Evolutionary conservation across 2,888 invertebrate genomes (phyloP).

Genomic region (Polymixis flavicincta): DNA sequence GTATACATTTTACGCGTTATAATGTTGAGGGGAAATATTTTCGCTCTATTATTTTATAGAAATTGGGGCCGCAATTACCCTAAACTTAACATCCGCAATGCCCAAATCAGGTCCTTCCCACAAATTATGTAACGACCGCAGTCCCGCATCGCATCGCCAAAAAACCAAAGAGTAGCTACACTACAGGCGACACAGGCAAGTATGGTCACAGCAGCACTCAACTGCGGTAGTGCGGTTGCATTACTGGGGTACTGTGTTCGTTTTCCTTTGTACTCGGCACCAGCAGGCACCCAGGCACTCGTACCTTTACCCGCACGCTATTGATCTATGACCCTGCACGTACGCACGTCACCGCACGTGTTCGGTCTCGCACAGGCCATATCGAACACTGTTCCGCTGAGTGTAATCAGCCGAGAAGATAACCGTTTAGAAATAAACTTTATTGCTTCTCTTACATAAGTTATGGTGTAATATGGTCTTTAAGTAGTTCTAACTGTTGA

Average conservation of each 20-base stretch:
- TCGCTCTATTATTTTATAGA: constrained; percentile 2
- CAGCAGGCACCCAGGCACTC: constrained; percentile 18
- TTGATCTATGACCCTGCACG: constrained; percentile 59
- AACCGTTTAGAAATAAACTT: constrained; percentile 41
- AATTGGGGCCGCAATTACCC: constrained; percentile 21
- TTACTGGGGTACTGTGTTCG: constrained; percentile 5
- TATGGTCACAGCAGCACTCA: constrained; percentile 20
- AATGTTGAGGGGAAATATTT: neutral
- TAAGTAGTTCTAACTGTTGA: constrained; percentile 16
- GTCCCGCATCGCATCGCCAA: constrained; percentile 43
- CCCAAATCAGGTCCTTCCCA: constrained; percentile 34
- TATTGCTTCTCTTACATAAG: constrained; percentile 38
- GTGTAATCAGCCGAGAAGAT: constrained; percentile 57
- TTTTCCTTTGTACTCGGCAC: constrained; percentile 30
- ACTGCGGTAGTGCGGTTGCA: constrained; percentile 28
- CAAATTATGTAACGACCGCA: constrained; percentile 52
- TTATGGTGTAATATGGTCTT: constrained; percentile 27
- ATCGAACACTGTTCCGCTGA: constrained; percentile 49
- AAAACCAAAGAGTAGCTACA: constrained; percentile 29
- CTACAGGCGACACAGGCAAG: constrained; percentile 9
- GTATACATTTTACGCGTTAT: neutral
- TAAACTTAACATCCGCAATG: constrained; percentile 50
- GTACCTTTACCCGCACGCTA: constrained; percentile 39
- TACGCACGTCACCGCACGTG: constrained; percentile 51
- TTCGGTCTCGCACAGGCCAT: constrained; percentile 30